Evolutionary conservation across 2,113 vertebrate species (phyloP), one percentile per base, ranked within the genome.

Genomic region (Chaenogobius annularis): DNA sequence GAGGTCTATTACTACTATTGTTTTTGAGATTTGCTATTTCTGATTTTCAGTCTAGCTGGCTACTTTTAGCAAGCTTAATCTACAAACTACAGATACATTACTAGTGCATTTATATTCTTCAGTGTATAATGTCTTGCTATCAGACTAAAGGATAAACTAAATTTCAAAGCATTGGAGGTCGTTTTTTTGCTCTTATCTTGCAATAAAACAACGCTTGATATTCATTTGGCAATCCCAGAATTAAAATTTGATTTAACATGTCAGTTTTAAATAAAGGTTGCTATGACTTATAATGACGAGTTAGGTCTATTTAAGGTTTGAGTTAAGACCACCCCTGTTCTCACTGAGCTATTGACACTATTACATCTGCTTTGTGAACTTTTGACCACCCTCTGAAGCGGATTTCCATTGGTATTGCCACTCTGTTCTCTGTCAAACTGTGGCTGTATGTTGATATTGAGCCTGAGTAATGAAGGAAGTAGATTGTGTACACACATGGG

Each of bases 401-500:
- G 68, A 68, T 81, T 76, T 76, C 67, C 37, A 10, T 54, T 52
- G 61, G 14, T 43, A 0, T 22, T 6, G 2, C 35, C 26, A 15
- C 5, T 37, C 35, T 56, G 47, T 61, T 67, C 46, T 66, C 70
- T 64, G 43, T 40, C 46, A 63, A 9, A 72, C 58, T 69, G 54
- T 54, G 63, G 17, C 73, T 50, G 68, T 64, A 69, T 69, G 75
- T 77, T 83, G 70, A 79, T 78, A 50, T 83, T 74, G 46, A 78
- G 70, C 13, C 80, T 75, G 74, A 72, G 75, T 79, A 79, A 87
- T 87, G 66, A 83, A 88, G 90, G 90, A 91, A 92, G 88, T 88
- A 69, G 79, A 78, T 78, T 88, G 83, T 90, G 88, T 92, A 86
- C 82, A 85, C 77, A 69, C n/a, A 71, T 64, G 90, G 90, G 89